These are phyloP conservation scores for Sebastolobus altivelis DNA, from an alignment of 2,797 vertebrate genomes.

Conservation along the genomic window DNA sequence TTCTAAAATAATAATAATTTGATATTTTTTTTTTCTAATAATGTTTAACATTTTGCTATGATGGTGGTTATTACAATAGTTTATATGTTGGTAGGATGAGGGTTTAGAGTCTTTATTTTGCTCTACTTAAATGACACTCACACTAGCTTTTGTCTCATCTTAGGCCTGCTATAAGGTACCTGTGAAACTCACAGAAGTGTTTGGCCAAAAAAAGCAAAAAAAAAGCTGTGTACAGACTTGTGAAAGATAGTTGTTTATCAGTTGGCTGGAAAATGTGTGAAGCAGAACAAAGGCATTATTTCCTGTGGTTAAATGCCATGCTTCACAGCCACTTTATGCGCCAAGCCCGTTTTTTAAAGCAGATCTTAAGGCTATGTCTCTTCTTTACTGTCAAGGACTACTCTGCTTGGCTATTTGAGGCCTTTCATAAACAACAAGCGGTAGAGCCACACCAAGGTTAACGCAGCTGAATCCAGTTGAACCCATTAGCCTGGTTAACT, in stretches of 20 bases:
- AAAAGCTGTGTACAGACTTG: background rate
- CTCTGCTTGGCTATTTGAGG: slow-evolving; percentile 7
- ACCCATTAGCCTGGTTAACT: slow-evolving; percentile 35
- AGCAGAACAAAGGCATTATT: slow-evolving; percentile 21
- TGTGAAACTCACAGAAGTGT: background rate
- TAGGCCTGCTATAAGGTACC: background rate
- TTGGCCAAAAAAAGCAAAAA: background rate
- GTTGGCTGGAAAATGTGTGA: background rate
- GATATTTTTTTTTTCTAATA: too few species aligned
- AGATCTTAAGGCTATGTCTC: slow-evolving; percentile 14
- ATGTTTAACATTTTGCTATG: too few species aligned
- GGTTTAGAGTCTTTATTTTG: background rate
- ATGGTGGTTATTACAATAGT: too few species aligned
- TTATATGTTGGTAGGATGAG: too few species aligned
- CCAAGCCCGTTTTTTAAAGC: slow-evolving; percentile 6
- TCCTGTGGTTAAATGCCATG: slow-evolving; percentile 18
- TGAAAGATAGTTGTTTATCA: slow-evolving; percentile 3
- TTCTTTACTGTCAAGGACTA: slow-evolving; percentile 28
- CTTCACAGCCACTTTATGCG: slow-evolving; percentile 22
- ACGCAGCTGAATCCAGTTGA: slow-evolving; percentile 11
- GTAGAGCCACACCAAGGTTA: slow-evolving; percentile 18
- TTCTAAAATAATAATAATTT: too few species aligned
- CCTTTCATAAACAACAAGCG: background rate
- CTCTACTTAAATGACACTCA: background rate
- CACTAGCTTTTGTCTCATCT: background rate